A percentile compares a stretch with the other conserved stretches of the same genome.
Evolutionary conservation across 2,113 vertebrate genomes (phyloP).

Genomic region (Hipposideros armiger): DNA sequence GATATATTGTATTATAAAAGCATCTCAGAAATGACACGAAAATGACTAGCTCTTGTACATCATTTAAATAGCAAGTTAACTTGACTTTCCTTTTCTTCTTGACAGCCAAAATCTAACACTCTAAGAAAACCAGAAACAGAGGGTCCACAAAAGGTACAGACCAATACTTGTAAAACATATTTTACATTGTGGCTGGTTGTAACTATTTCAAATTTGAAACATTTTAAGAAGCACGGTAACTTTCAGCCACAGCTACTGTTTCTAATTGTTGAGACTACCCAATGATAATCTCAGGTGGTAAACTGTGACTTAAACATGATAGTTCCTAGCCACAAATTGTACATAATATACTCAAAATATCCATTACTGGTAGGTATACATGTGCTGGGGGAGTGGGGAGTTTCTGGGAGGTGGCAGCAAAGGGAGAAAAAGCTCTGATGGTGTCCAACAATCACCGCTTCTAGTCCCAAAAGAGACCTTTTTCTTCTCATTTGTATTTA

Average conservation of each 20-base stretch:
- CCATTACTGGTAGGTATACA: neutral
- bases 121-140: conserved; percentile 70
- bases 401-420: neutral
- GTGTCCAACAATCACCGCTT: neutral
- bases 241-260: neutral
- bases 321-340: neutral
- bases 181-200: neutral
- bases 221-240: conserved; percentile 24
- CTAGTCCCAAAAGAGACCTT: neutral
- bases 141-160: conserved; percentile 73
- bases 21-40: conserved; percentile 45
- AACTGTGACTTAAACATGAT: neutral
- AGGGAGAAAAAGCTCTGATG: neutral
- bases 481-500: conserved; percentile 47
- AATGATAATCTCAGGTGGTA: neutral
- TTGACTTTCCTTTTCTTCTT: conserved; percentile 65
- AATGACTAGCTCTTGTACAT: neutral
- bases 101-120: conserved; percentile 84
- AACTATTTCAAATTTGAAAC: neutral
- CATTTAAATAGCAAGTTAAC: conserved; percentile 1
- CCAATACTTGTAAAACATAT: conserved; percentile 1
- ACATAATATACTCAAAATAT: neutral
- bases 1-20: neutral
- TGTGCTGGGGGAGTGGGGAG: neutral
- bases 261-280: conserved; percentile 5